phyloP scores from a whole-genome alignment of 1,140 invertebrate species.

The Venustaconcha ellipsiformis region DNA sequence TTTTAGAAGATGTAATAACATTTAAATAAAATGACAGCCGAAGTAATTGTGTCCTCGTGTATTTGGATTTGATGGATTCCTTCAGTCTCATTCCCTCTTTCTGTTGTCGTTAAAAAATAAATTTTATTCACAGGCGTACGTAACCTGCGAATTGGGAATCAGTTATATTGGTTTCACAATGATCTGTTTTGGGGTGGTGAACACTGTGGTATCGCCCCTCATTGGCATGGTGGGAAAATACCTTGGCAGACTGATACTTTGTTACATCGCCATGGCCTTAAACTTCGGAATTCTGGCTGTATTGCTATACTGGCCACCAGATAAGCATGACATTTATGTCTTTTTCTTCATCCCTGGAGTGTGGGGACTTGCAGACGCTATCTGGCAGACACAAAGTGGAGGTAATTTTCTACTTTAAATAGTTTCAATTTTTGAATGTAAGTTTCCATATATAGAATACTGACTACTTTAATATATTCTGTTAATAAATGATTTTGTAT shows the following conservation, averaged over 20 bases:
- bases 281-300: slow-evolving; percentile 36
- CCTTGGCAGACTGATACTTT: slow-evolving; percentile 87
- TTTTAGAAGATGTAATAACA: too few relatives aligned
- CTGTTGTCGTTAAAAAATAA: too few relatives aligned
- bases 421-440: background rate
- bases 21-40: too few relatives aligned
- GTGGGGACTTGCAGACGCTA: slow-evolving; percentile 94
- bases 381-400: slow-evolving; percentile 97
- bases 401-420: slow-evolving; percentile 73
- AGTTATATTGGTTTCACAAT: slow-evolving; percentile 93
- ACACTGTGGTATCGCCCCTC: slow-evolving; percentile 87
- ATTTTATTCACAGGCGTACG: slow-evolving; percentile 82
- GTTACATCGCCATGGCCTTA: slow-evolving; percentile 74
- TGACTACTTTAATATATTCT: background rate
- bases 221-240: slow-evolving; percentile 94
- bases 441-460: background rate
- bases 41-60: too few relatives aligned
- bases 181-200: slow-evolving; percentile 94
- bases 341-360: slow-evolving; percentile 93
- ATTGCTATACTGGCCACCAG: slow-evolving; percentile 80
- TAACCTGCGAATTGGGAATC: slow-evolving; percentile 91
- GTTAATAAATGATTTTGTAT: slow-evolving; percentile 5
- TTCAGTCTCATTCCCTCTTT: too few relatives aligned
- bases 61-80: too few relatives aligned
- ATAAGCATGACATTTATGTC: slow-evolving; percentile 78